Evolutionary conservation across 1,140 invertebrate genomes (phyloP).

Genomic region (Pararge aegeria): DNA sequence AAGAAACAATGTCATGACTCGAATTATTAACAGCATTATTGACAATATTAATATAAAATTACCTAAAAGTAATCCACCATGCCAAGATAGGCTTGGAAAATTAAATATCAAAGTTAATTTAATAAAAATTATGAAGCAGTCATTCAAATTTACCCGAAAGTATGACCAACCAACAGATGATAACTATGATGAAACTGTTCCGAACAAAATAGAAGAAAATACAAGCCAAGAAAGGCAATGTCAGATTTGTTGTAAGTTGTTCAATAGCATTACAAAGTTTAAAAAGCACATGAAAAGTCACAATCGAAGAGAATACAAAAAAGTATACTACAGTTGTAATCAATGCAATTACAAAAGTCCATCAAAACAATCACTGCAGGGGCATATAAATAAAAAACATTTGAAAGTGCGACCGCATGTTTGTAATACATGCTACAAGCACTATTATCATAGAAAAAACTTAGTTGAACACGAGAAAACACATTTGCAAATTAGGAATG

Average conservation of each 20-base stretch:
- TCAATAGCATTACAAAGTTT: slow-evolving; percentile 26
- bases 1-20: slow-evolving; percentile 32
- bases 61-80: slow-evolving; percentile 9
- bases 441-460: slow-evolving; percentile 59
- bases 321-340: slow-evolving; percentile 37
- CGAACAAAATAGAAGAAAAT: slow-evolving; percentile 2
- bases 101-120: slow-evolving; percentile 20
- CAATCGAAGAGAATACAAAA: slow-evolving; percentile 22
- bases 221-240: slow-evolving; percentile 34
- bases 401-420: slow-evolving; percentile 43
- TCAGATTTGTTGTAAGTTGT: slow-evolving; percentile 40
- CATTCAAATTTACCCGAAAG: neutral
- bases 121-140: slow-evolving; percentile 8
- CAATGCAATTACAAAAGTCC: slow-evolving; percentile 46
- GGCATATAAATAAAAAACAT: slow-evolving; percentile 55
- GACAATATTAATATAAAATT: slow-evolving; percentile 25
- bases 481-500: slow-evolving; percentile 41
- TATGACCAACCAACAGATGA: neutral
- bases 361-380: slow-evolving; percentile 48
- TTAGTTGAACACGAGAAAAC: slow-evolving; percentile 45
- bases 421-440: slow-evolving; percentile 50
- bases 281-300: slow-evolving; percentile 35
- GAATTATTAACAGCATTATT: slow-evolving; percentile 29
- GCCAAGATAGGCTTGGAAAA: slow-evolving; percentile 2
- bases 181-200: neutral